Evolutionary conservation across 1,140 invertebrate species (phyloP), one percentile per base, ranked within the genome.

Genomic region (Pollicipes pollicipes): DNA sequence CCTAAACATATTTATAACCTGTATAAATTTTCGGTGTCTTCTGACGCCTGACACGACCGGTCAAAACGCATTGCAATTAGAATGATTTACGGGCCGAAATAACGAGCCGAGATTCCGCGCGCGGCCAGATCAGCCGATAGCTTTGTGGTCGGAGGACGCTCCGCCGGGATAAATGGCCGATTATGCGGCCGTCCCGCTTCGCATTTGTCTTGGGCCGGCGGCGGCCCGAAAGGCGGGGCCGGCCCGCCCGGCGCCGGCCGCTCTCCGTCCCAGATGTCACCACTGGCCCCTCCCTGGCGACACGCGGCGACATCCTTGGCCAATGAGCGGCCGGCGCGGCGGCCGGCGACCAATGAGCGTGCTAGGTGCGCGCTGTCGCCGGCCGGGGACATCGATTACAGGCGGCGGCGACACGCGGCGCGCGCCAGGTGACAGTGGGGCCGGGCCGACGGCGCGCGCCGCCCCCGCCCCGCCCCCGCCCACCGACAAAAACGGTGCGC

Each of bases 341-440:
- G 13, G 45, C 13, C 45, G 45, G 45, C 45, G 45, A 58, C 45
- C 45, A 58, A 58, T 58, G 45, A 24, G 45, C 45, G 45, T 21
- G 45, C 45, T 58, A 58, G 45, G 45, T 58, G 45, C 45, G 45
- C 45, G 45, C 45, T 58, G 45, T 58, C 45, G 45, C 45, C 45
- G 17, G 45, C 45, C 45, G 6, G n/a, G 45, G 45, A 58, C 45
- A 58, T 58, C 45, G 45, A 58, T 58, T 21, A 58, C 45, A 21
- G 45, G 13, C 17, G 45, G 24, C 13, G 45, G 45, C 45, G 45
- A 58, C 45, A 58, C 45, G 45, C 45, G 45, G 24, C 45, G 13
- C 45, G 45, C 45, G 45, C 45, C 45, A 58, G 45, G 45, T 58
- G 45, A 58, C 45, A 58, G 45, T n/a, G n/a, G n/a, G n/a, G n/a